phyloP scores from a whole-genome alignment of 64 coral and sea anemone genomes.

The Stylophora pistillata region DNA sequence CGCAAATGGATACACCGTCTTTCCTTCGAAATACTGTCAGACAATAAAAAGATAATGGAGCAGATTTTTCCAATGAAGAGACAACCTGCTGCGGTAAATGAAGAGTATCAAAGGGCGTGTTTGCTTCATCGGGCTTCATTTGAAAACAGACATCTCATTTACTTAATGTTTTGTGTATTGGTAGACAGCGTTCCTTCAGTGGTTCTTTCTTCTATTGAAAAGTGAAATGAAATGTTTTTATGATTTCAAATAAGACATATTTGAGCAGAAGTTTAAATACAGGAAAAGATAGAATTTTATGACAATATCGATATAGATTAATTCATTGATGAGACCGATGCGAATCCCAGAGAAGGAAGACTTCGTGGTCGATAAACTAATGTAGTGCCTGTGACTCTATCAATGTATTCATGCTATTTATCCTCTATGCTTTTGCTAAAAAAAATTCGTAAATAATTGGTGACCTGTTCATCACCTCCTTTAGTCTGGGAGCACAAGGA shows the following conservation, averaged over 20 bases:
- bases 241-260: neutral
- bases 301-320: neutral
- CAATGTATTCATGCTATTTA: neutral
- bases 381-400: neutral
- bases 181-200: neutral
- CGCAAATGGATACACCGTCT: neutral
- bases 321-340: neutral
- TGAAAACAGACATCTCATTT: neutral
- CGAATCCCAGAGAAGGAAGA: neutral
- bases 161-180: neutral
- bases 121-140: slow-evolving; percentile 5
- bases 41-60: neutral
- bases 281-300: slow-evolving; percentile 3
- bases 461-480: neutral
- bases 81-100: slow-evolving; percentile 20
- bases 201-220: neutral
- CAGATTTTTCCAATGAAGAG: slow-evolving; percentile 21
- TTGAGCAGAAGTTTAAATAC: neutral
- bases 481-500: too few relatives aligned
- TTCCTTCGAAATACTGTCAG: neutral
- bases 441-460: neutral
- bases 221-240: neutral
- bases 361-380: neutral
- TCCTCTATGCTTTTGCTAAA: neutral
- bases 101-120: neutral